Conservation (phyloP, 2,797 vertebrate genomes). For the Tokudaia muenninki region DNA sequence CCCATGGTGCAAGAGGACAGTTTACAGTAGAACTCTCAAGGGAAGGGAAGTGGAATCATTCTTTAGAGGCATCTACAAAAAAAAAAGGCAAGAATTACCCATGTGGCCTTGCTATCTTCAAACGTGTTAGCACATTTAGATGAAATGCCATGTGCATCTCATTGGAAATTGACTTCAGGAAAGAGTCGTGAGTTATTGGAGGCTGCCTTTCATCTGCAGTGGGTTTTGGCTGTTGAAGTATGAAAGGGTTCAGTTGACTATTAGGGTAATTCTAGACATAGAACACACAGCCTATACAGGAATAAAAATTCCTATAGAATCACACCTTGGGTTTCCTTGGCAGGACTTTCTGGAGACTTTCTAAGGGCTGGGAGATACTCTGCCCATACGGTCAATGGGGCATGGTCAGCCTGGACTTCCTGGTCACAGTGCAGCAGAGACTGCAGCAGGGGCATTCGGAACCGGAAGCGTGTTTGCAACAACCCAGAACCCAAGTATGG, state of each 20-base stretch:
- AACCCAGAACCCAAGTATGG: slow-evolving; percentile 96
- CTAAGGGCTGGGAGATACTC: slow-evolving; percentile 94
- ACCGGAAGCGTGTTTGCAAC: slow-evolving; percentile 95
- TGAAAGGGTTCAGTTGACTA: accelerated
- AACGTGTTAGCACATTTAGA: background rate
- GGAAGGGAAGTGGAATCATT: background rate
- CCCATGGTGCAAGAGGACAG: accelerated
- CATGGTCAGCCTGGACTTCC: slow-evolving; percentile 95
- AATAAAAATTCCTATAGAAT: accelerated
- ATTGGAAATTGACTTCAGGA: background rate
- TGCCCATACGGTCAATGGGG: slow-evolving; percentile 94
- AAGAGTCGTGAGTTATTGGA: background rate
- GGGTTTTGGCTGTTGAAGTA: background rate
- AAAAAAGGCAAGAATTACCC: background rate
- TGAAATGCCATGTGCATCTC: background rate
- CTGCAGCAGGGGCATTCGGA: slow-evolving; percentile 96
- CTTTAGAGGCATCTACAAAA: background rate
- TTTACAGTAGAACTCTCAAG: background rate
- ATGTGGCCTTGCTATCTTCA: too few relatives aligned
- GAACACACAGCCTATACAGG: accelerated
- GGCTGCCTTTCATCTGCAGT: background rate
- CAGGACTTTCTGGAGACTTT: slow-evolving; percentile 92
- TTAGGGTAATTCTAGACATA: background rate
- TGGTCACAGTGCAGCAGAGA: slow-evolving; percentile 98
- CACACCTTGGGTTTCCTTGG: background rate